Conservation (phyloP, 2,113 vertebrate genomes). For the Cricetomys ansorgei region DNA sequence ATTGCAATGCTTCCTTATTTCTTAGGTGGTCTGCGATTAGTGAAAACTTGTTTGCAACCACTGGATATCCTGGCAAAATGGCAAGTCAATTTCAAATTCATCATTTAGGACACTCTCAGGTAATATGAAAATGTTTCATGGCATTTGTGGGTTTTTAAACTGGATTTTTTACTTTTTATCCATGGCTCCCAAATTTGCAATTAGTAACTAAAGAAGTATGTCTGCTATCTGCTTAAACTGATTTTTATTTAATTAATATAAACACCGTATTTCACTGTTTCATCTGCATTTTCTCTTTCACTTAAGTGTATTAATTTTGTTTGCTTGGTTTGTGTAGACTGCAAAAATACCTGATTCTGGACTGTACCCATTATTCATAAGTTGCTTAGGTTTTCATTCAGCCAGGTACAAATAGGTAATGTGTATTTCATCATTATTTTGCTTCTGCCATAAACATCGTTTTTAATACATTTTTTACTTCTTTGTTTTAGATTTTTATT, state of each 20-base stretch:
- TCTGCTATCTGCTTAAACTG: conserved; percentile 29
- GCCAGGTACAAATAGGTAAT: not conserved
- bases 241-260: not conserved
- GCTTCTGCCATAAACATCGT: conserved; percentile 9
- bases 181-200: not conserved
- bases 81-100: conserved; percentile 94
- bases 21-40: conserved; percentile 95
- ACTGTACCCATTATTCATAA: not conserved
- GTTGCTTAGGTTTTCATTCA: conserved; percentile 5
- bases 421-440: not conserved
- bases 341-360: not conserved
- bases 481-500: too few relatives aligned
- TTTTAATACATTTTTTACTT: not conserved
- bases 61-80: conserved; percentile 96
- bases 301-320: conserved; percentile 37
- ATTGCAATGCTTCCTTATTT: not conserved
- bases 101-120: conserved; percentile 97
- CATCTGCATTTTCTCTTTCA: conserved; percentile 34
- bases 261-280: not conserved
- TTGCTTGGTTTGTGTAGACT: not conserved
- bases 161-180: conserved; percentile 7
- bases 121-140: conserved; percentile 70
- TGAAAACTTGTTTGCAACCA: conserved; percentile 96
- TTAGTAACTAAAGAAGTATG: conserved; percentile 31
- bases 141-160: not conserved